phyloP scores from a whole-genome alignment of 1,140 invertebrate genomes.

The Apis dorsata region DNA sequence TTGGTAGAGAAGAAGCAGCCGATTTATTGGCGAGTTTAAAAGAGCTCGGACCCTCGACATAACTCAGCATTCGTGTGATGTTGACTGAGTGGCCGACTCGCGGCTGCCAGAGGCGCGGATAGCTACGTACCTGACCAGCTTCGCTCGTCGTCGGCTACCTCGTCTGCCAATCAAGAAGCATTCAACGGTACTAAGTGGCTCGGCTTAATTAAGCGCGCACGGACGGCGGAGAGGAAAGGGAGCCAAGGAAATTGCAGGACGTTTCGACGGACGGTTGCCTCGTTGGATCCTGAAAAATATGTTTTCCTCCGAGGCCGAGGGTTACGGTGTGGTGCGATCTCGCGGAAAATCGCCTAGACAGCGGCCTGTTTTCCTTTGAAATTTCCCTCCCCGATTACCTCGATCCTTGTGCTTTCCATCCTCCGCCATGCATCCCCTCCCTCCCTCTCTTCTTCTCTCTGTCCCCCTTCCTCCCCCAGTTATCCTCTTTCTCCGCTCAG shows the following conservation, averaged over 20 bases:
- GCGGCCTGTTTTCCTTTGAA: slow-evolving; percentile 39
- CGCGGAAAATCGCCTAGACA: slow-evolving; percentile 54
- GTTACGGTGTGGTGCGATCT: slow-evolving; percentile 16
- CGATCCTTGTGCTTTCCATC: background rate
- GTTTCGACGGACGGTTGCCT: slow-evolving; percentile 35
- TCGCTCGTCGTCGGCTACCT: slow-evolving; percentile 60
- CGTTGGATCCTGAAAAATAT: slow-evolving; percentile 58
- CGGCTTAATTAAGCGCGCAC: slow-evolving; percentile 67
- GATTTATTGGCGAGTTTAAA: slow-evolving; percentile 75
- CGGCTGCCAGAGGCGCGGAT: slow-evolving; percentile 56
- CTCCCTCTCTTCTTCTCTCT: background rate
- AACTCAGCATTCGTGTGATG: slow-evolving; percentile 72
- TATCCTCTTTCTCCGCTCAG: background rate
- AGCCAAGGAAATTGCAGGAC: slow-evolving; percentile 40
- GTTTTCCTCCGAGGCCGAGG: slow-evolving; percentile 32
- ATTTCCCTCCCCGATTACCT: background rate
- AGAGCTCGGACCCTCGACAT: slow-evolving; percentile 71
- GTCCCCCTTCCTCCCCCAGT: background rate
- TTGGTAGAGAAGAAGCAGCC: slow-evolving; percentile 60
- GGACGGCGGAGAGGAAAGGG: slow-evolving; percentile 10
- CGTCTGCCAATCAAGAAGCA: slow-evolving; percentile 70
- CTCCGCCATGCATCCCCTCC: background rate
- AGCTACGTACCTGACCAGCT: slow-evolving; percentile 56
- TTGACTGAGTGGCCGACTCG: slow-evolving; percentile 70
- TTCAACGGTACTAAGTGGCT: slow-evolving; percentile 71